Percentiles rank a stretch among this genome's conserved stretches.
Evolutionary conservation across 1,140 invertebrate genomes (phyloP).

Genomic region (Tetragnatha versicolor): DNA sequence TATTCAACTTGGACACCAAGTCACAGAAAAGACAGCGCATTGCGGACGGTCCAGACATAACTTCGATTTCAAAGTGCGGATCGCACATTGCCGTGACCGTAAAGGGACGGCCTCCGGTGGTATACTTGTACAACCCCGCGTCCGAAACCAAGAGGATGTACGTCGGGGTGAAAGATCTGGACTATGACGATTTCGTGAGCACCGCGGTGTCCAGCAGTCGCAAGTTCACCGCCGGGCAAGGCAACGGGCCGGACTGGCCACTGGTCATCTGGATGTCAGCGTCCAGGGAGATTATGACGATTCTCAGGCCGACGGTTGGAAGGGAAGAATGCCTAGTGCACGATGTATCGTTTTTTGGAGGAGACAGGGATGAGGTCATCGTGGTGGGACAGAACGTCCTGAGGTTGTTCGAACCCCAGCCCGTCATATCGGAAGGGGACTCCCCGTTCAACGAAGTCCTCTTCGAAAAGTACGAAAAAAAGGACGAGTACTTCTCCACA

Average conservation of each 20-base stretch:
- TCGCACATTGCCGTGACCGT: background rate
- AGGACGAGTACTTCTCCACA: background rate
- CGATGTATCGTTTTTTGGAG: slow-evolving; percentile 26
- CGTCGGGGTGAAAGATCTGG: background rate
- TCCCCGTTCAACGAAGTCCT: background rate
- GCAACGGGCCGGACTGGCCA: slow-evolving; percentile 4
- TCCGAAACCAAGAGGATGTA: slow-evolving; percentile 27
- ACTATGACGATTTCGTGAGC: background rate
- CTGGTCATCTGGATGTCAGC: slow-evolving; percentile 23
- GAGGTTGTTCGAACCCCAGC: slow-evolving; percentile 17
- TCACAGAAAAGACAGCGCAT: background rate
- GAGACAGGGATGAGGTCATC: slow-evolving; percentile 15
- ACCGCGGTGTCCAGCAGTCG: slow-evolving; percentile 11
- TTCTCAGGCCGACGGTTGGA: slow-evolving; percentile 3
- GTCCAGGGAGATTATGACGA: background rate
- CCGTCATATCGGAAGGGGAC: background rate
- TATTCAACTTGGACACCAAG: background rate
- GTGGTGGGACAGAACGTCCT: slow-evolving; percentile 25
- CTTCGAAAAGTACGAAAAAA: slow-evolving; percentile 31
- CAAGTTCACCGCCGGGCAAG: slow-evolving; percentile 15
- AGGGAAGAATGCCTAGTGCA: background rate
- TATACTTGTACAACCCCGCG: slow-evolving; percentile 18
- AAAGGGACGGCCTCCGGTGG: background rate
- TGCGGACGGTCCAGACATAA: background rate
- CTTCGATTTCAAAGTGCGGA: background rate